Evolutionary conservation across 2,888 invertebrate genomes (phyloP).

Genomic region (Acrocyrtus sp.): DNA sequence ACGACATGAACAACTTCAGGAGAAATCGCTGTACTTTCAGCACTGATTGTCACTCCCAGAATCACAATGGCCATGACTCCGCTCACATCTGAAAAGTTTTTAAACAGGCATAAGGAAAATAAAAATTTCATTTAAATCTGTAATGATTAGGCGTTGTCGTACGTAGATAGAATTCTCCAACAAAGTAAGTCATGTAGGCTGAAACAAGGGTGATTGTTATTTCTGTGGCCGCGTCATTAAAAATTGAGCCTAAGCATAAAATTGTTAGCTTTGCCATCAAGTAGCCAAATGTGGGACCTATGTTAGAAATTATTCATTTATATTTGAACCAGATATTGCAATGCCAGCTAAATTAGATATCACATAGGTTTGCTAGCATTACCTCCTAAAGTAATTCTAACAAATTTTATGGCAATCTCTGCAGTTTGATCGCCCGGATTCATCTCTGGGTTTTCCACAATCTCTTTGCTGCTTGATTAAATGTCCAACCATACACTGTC

Average conservation of each 20-base stretch:
- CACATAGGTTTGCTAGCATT: no score
- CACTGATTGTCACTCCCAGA: slow-evolving; percentile 67
- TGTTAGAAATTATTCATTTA: no score
- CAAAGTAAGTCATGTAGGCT: slow-evolving; percentile 67
- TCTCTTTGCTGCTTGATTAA: slow-evolving; percentile 64
- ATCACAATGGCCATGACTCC: slow-evolving; percentile 68
- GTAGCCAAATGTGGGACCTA: slow-evolving; percentile 66
- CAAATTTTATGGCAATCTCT: slow-evolving; percentile 61
- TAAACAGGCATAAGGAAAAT: no score
- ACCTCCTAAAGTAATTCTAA: slow-evolving; percentile 64
- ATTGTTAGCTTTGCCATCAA: slow-evolving; percentile 66
- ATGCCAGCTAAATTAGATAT: background rate
- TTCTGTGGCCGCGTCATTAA: slow-evolving; percentile 67
- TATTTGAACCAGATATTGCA: background rate
- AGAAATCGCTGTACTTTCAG: slow-evolving; percentile 67
- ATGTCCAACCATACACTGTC: slow-evolving; percentile 65
- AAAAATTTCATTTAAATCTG: no score
- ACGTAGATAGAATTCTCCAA: slow-evolving; percentile 62
- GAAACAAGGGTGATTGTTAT: slow-evolving; percentile 67
- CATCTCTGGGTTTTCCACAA: slow-evolving; percentile 45
- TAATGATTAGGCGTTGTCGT: background rate
- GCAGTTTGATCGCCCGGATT: slow-evolving; percentile 20
- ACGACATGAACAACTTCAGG: slow-evolving; percentile 67
- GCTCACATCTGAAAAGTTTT: slow-evolving; percentile 64
- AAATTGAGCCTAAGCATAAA: slow-evolving; percentile 66